Evolutionary conservation across 35 echinoderm and acorn worm species (phyloP).

Genomic region (Heliocidaris tuberculata): DNA sequence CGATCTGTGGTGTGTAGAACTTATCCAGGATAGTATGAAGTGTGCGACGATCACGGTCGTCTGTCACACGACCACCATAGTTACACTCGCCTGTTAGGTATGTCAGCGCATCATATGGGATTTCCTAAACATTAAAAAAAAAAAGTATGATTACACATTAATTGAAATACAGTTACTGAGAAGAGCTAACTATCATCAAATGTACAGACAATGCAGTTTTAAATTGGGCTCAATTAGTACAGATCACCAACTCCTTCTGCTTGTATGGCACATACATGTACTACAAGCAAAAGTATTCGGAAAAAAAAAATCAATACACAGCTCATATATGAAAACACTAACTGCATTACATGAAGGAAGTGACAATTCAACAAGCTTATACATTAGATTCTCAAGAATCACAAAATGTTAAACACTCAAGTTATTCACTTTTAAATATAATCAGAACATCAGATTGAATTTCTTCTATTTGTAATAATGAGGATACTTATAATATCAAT

Average conservation of each 20-base stretch:
- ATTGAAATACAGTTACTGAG: neutral
- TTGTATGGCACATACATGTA: too few relatives aligned
- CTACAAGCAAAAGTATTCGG: too few relatives aligned
- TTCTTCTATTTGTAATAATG: too few relatives aligned
- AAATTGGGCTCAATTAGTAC: neutral
- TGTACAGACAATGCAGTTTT: neutral
- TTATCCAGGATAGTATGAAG: slow-evolving; percentile 83
- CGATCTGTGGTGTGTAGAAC: slow-evolving; percentile 69
- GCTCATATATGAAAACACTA: too few relatives aligned
- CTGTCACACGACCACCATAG: slow-evolving; percentile 94
- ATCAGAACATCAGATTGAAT: too few relatives aligned
- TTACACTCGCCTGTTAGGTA: slow-evolving; percentile 96
- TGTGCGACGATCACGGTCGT: slow-evolving; percentile 87
- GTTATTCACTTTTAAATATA: too few relatives aligned
- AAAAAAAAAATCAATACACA: too few relatives aligned
- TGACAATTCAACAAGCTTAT: too few relatives aligned
- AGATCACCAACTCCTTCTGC: neutral
- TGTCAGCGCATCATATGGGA: slow-evolving; percentile 88
- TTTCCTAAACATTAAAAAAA: slow-evolving; percentile 49
- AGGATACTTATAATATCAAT: too few relatives aligned
- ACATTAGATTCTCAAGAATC: too few relatives aligned
- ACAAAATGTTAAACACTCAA: too few relatives aligned
- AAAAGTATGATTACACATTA: neutral
- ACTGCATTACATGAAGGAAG: too few relatives aligned
- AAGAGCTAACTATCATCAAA: neutral